Percentiles rank a stretch among this genome's conserved stretches.
Evolutionary conservation across 2,888 invertebrate species (phyloP).

Genomic region (Hydriomena furcata): DNA sequence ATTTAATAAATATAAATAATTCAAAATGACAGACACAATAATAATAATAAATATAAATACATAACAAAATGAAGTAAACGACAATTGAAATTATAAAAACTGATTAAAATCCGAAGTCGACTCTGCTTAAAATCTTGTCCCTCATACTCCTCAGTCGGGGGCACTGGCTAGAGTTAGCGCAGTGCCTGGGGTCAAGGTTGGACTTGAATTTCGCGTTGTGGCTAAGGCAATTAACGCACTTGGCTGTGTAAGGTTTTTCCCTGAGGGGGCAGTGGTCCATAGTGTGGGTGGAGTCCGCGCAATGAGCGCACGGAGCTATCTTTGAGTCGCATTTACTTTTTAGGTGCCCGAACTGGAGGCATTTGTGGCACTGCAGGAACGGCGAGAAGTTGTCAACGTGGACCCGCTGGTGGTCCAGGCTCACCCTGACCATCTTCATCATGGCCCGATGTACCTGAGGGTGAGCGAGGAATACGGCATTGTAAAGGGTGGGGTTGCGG

Average conservation of each 20-base stretch:
- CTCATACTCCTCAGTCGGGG: not conserved
- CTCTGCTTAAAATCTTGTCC: not conserved
- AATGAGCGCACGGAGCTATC: not conserved
- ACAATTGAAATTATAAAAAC: too few species aligned
- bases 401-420: not conserved
- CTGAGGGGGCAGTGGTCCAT: not conserved
- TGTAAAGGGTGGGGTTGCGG: not conserved
- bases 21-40: too few species aligned
- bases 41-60: too few species aligned
- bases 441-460: not conserved
- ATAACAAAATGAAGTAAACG: too few species aligned
- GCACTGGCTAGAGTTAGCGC: not conserved
- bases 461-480: not conserved
- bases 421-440: not conserved
- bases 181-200: not conserved
- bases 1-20: too few species aligned
- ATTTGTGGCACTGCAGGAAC: not conserved
- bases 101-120: too few species aligned
- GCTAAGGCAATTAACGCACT: not conserved
- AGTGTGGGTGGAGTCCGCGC: not conserved
- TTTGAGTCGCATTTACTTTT: not conserved
- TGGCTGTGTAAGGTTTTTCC: not conserved
- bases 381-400: not conserved
- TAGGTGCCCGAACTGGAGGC: not conserved
- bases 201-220: not conserved